Evolutionary conservation across 2,888 invertebrate genomes (phyloP).

Genomic region (Argyresthia albistria): DNA sequence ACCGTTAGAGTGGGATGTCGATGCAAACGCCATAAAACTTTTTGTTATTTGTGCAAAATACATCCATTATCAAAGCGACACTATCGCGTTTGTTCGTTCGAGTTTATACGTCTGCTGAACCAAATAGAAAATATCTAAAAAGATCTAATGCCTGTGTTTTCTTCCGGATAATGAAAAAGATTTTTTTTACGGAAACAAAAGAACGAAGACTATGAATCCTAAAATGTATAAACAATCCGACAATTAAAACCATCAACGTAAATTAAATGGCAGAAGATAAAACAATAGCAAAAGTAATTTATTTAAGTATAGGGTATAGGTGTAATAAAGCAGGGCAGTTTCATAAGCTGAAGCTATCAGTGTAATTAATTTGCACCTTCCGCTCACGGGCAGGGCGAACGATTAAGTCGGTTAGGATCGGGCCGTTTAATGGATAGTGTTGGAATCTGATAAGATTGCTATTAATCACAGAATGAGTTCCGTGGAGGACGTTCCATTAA

Average conservation of each 20-base stretch:
- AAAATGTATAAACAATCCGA: no score
- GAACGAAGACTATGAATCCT: not conserved
- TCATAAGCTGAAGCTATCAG: conserved; percentile 30
- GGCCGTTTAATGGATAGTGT: conserved; percentile 40
- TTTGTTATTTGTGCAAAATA: not conserved
- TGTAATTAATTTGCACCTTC: conserved; percentile 58
- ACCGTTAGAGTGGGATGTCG: not conserved
- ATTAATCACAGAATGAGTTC: conserved; percentile 47
- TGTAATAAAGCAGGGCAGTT: conserved; percentile 12
- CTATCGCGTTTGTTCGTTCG: not conserved
- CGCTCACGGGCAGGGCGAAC: conserved; percentile 25
- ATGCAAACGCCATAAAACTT: no score
- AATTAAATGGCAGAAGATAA: conserved; percentile 34
- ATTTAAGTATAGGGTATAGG: conserved; percentile 12
- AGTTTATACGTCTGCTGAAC: no score
- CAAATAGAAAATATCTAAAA: no score
- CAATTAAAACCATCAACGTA: not conserved
- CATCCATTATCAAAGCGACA: not conserved
- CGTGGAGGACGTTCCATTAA: conserved; percentile 32
- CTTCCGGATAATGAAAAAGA: no score
- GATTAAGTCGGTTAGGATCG: conserved; percentile 38
- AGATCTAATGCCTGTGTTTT: not conserved
- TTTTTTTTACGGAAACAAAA: not conserved
- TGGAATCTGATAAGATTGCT: conserved; percentile 53
- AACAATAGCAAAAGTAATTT: conserved; percentile 6